Conservation (phyloP, 2,797 vertebrate genomes). For the Orestias chungarensis region DNA sequence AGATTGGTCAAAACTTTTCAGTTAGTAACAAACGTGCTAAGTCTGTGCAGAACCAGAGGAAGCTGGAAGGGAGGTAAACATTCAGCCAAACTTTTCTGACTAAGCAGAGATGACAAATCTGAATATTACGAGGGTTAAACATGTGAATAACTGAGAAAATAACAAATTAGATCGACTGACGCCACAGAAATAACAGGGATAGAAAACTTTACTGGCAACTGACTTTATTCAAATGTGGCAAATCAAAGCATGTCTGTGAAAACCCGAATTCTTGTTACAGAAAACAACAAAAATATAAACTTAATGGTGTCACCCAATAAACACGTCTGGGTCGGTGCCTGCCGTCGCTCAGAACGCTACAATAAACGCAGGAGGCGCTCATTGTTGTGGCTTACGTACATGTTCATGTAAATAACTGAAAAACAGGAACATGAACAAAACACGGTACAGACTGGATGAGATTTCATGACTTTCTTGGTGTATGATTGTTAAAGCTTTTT, state of each 20-base stretch:
- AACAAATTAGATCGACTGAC: conserved; percentile 2
- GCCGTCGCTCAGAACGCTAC: neutral
- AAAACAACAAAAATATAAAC: conserved; percentile 30
- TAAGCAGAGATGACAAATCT: neutral
- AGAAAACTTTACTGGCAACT: conserved; percentile 32
- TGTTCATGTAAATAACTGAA: conserved; percentile 2
- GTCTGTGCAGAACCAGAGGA: neutral
- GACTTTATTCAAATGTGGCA: conserved; percentile 20
- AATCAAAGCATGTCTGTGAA: conserved; percentile 21
- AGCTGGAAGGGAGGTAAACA: neutral
- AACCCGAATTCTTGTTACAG: conserved; percentile 15
- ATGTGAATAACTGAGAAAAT: neutral
- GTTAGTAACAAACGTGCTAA: neutral
- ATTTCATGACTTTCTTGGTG: neutral
- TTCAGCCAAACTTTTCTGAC: neutral
- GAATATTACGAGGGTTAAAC: neutral
- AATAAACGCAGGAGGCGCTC: conserved; percentile 13
- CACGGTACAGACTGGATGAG: neutral
- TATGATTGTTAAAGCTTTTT: no score
- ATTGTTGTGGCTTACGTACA: neutral
- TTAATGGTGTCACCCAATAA: conserved; percentile 41
- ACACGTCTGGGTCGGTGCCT: conserved; percentile 35
- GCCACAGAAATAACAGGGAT: conserved; percentile 20
- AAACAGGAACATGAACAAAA: neutral
- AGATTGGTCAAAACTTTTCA: neutral